Conservation (phyloP, 2,113 vertebrate genomes). For the Holacanthus passer region DNA sequence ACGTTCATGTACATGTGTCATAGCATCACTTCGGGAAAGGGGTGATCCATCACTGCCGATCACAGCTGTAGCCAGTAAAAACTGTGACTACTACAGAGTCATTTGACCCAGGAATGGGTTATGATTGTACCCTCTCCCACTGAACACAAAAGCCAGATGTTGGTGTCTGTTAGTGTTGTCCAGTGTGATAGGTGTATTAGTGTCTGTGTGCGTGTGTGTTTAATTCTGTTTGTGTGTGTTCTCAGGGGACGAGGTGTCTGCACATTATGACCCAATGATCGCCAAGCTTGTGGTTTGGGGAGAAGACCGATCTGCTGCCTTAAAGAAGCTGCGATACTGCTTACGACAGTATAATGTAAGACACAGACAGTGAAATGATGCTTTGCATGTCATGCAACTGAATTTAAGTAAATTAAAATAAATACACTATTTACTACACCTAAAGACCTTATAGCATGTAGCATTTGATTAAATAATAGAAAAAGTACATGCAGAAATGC, state of each 20-base stretch:
- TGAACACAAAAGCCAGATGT: too few relatives aligned
- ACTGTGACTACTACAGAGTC: too few relatives aligned
- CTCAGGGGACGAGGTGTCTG: slow-evolving; percentile 95
- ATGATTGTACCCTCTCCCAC: too few relatives aligned
- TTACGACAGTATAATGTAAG: slow-evolving; percentile 94
- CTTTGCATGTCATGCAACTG: not conserved
- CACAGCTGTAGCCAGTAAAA: too few relatives aligned
- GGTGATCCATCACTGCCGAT: too few relatives aligned
- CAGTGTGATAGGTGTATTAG: too few relatives aligned
- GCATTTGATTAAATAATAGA: not conserved
- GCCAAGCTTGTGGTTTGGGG: slow-evolving; percentile 98
- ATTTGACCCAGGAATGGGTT: too few relatives aligned
- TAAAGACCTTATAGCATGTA: not conserved
- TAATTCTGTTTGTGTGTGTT: slow-evolving; percentile 12
- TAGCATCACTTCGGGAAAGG: too few relatives aligned
- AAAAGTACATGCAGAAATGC: not conserved
- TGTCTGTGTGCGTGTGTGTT: too few relatives aligned
- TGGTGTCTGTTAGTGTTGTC: too few relatives aligned
- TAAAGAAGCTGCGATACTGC: slow-evolving; percentile 90
- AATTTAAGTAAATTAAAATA: not conserved
- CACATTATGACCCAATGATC: slow-evolving; percentile 98
- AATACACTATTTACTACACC: not conserved
- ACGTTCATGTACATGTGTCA: too few relatives aligned
- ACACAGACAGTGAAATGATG: not conserved
- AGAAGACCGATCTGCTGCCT: slow-evolving; percentile 90